A percentile compares a stretch with the other conserved stretches of the same genome.
Conservation (phyloP, 2,797 vertebrate genomes). For the Syncerus caffer region DNA sequence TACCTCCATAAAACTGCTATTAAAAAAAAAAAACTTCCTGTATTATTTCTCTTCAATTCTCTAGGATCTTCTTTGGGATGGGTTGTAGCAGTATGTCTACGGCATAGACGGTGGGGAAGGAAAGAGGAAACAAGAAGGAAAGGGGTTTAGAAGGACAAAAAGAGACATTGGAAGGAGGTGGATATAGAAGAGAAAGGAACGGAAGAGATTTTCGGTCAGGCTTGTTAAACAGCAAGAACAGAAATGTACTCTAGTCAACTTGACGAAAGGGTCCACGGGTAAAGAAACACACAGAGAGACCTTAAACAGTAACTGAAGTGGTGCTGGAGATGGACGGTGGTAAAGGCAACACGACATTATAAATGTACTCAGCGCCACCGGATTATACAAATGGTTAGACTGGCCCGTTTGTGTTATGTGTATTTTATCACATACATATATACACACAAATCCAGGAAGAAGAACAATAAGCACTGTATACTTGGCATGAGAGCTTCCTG, state of each 20-base stretch:
- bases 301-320: not conserved
- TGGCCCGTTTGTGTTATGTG: not conserved
- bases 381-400: not conserved
- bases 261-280: not conserved
- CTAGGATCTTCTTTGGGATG: not conserved
- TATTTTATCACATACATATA: not conserved
- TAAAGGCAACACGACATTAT: no score
- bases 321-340: not conserved
- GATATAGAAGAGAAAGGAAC: not conserved
- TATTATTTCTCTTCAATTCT: not conserved
- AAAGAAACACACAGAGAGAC: not conserved
- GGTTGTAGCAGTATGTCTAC: not conserved
- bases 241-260: not conserved
- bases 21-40: not conserved
- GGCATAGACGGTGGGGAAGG: not conserved
- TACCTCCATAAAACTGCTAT: not conserved
- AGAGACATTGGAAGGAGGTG: not conserved
- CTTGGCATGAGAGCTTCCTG: slow-evolving; percentile 37
- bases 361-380: not conserved
- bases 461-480: not conserved
- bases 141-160: not conserved
- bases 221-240: not conserved
- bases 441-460: not conserved
- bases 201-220: not conserved
- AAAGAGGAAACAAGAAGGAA: not conserved